Conservation (phyloP, 2,888 invertebrate species). For the Teinopalpus imperialis region DNA sequence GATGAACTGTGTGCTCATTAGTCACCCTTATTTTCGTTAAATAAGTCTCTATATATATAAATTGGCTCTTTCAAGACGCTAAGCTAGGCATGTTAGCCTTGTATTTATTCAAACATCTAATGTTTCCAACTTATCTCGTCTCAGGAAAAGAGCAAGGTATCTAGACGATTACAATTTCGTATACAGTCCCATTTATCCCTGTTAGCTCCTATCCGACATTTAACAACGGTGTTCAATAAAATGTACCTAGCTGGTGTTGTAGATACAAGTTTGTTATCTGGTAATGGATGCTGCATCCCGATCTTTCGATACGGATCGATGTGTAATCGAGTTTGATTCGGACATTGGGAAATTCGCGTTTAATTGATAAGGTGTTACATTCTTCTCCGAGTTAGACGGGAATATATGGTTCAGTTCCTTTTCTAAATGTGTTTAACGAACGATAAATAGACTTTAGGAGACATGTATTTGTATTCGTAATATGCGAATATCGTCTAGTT, state of each 20-base stretch:
- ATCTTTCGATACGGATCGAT: conserved; percentile 37
- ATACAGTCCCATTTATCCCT: conserved; percentile 31
- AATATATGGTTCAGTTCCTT: neutral
- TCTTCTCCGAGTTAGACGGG: neutral
- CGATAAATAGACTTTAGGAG: conserved; percentile 1
- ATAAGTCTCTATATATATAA: too few relatives aligned
- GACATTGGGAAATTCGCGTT: conserved; percentile 33
- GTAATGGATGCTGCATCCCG: conserved; percentile 35
- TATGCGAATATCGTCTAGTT: too few relatives aligned
- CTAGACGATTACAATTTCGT: conserved; percentile 6
- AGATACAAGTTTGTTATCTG: conserved; percentile 36
- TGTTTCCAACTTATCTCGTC: conserved; percentile 12
- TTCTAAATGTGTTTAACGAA: neutral
- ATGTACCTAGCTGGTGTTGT: conserved; percentile 39
- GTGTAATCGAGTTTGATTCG: conserved; percentile 41
- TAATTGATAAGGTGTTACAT: conserved; percentile 23
- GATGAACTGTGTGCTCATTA: too few relatives aligned
- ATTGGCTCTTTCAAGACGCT: too few relatives aligned
- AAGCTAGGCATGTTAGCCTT: too few relatives aligned
- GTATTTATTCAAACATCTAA: conserved; percentile 3
- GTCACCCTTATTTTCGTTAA: too few relatives aligned
- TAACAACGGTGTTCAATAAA: conserved; percentile 36
- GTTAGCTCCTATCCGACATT: conserved; percentile 33
- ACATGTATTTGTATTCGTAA: conserved; percentile 1
- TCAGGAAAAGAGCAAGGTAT: conserved; percentile 1